Base-by-base conservation (phyloP, 2,113 vertebrate species). In the Argyrosomus japonicus region DNA sequence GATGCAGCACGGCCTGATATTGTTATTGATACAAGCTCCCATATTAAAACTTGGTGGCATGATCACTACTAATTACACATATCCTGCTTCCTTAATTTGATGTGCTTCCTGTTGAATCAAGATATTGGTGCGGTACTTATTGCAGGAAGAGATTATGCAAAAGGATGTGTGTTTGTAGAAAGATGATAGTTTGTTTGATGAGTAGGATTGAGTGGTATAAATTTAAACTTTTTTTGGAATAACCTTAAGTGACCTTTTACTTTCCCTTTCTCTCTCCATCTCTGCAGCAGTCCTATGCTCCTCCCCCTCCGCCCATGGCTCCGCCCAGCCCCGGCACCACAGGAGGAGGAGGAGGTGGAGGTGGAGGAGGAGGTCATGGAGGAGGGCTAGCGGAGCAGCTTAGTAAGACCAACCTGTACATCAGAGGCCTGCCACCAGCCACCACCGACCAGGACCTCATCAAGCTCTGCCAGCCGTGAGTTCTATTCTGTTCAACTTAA, bases 341-440 rank as follows among this genome's bases (percentile, higher is more conserved):
- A 93, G 98, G 97, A 96, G 96, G 95, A 95, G 96, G 95, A 95
- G 79, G 74, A 36, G 86, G 83, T n/a, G 83, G 83, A 5, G 86
- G 85, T 53, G 88, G 88, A 61, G 87, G 88, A 75, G 90, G 91
- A 75, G 97, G 96, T 96, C 95, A 95, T 47, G 95, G 93, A 91
- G 97, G 96, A 61, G 88, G 90, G 72, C 83, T 93, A 1, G 93
- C 96, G 90, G 98, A 99, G 92, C 98, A 99, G 93, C 96, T 99
- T 92, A 99, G 98, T 96, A 99, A 99, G 96, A 99, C 98, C 93
- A 99, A 99, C 96, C 96, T 99, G 94, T 99, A 99, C 95, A 99
- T 99, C 93, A 95, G 98, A 94, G 98, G 98, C 91, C 97, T 99
- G 92, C 98, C 98, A 2, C 97, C 98, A 48, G 97, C 96, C 93